Conservation (phyloP, 2,888 invertebrate genomes). For the Pseudococcus jackbeardsleyi region DNA sequence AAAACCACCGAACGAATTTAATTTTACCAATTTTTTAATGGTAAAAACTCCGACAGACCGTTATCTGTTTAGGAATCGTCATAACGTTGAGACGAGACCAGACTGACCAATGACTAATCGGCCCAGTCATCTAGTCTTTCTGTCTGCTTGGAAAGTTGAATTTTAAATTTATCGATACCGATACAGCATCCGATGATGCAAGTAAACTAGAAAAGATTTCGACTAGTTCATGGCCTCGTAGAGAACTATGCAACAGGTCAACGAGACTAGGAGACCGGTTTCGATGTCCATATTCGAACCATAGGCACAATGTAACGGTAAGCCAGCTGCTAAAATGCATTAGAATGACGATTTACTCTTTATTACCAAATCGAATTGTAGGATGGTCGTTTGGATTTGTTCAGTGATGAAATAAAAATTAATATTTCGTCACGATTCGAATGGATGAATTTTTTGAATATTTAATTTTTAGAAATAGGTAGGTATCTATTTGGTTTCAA, state of each 20-base stretch:
- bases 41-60: no score
- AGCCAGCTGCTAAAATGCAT: background rate
- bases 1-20: no score
- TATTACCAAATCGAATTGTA: background rate
- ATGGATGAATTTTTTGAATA: no score
- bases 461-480: no score
- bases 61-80: background rate
- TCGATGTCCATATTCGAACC: background rate
- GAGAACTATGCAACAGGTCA: background rate
- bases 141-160: background rate
- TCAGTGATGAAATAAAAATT: background rate
- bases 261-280: background rate
- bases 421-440: background rate
- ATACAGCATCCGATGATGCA: slow-evolving; percentile 7
- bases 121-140: background rate
- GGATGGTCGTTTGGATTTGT: background rate
- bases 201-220: slow-evolving; percentile 20
- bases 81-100: background rate
- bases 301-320: background rate
- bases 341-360: background rate
- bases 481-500: no score
- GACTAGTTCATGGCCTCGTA: background rate
- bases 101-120: slow-evolving; percentile 17
- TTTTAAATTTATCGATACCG: background rate
- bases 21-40: no score